Evolutionary conservation across 2,113 vertebrate genomes (phyloP).

Genomic region (Rhinoderma darwinii): DNA sequence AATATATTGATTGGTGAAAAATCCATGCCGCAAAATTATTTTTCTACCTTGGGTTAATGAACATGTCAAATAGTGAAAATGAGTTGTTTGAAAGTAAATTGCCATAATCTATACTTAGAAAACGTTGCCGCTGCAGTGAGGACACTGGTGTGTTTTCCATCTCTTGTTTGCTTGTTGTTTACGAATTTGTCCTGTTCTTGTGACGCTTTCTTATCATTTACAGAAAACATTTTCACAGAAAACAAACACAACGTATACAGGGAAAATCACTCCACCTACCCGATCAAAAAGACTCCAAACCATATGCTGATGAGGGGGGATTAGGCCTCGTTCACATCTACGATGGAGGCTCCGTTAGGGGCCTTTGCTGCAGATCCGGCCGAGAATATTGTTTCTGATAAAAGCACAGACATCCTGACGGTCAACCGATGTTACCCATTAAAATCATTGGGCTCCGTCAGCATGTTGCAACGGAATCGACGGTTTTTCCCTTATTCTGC

Average conservation of each 20-base stretch:
- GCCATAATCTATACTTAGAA: constrained; percentile 93
- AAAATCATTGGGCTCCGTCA: too few species aligned
- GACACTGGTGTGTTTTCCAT: constrained; percentile 63
- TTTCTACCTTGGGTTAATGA: constrained; percentile 92
- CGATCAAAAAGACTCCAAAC: not conserved
- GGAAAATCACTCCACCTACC: not conserved
- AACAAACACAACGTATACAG: not conserved
- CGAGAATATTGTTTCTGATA: too few species aligned
- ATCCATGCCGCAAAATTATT: constrained; percentile 89
- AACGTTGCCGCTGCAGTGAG: constrained; percentile 69
- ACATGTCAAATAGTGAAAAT: constrained; percentile 93
- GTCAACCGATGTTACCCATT: too few species aligned
- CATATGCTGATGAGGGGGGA: too few species aligned
- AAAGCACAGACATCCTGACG: too few species aligned
- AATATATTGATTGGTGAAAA: constrained; percentile 90
- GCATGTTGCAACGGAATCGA: too few species aligned
- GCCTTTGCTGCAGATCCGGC: too few species aligned
- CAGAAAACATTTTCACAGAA: not conserved
- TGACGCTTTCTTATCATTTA: not conserved
- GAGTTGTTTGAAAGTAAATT: constrained; percentile 96
- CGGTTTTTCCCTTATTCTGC: too few species aligned
- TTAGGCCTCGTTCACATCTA: too few species aligned
- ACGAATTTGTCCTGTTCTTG: not conserved
- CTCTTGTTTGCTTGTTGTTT: constrained; percentile 58
- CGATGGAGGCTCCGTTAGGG: too few species aligned